Conservation (phyloP, 2,797 vertebrate genomes). For the Rhabdophis nuchalis region DNA sequence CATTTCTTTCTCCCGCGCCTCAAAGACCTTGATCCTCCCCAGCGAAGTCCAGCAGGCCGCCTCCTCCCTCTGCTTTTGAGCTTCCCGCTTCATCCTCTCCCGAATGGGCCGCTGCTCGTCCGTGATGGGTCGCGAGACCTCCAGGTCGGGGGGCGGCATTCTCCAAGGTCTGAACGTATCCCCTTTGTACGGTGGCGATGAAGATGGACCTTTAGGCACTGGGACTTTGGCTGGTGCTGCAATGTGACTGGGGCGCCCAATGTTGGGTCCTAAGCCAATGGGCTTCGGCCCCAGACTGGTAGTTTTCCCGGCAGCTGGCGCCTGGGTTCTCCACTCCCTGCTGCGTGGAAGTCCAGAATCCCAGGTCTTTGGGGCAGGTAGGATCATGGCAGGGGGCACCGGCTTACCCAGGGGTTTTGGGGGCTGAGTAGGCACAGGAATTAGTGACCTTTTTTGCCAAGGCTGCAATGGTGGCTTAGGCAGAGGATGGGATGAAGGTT, state of each 20-base stretch:
- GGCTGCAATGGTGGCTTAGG: background rate
- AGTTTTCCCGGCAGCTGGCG: background rate
- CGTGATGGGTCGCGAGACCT: slow-evolving; percentile 25
- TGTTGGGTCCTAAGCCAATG: accelerated
- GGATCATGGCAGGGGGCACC: background rate
- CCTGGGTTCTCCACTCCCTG: background rate
- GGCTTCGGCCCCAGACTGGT: background rate
- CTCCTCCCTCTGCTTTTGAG: background rate
- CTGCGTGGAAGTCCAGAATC: background rate
- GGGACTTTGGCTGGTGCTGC: background rate
- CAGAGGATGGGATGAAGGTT: background rate
- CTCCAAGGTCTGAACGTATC: background rate
- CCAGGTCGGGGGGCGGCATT: background rate
- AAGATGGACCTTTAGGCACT: background rate
- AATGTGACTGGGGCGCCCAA: background rate
- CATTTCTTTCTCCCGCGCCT: background rate
- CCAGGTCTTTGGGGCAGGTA: background rate
- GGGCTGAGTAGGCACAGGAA: background rate
- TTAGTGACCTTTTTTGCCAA: background rate
- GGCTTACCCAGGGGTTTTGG: background rate
- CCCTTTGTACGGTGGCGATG: background rate
- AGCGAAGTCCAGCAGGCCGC: background rate
- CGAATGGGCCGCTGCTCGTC: slow-evolving; percentile 17
- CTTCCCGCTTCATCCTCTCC: background rate
- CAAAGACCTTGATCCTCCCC: background rate